Percentiles rank a stretch among this genome's conserved stretches.
These are phyloP conservation scores for Eupelmus urozonus DNA, from an alignment of 2,888 invertebrate species.

Conservation along the genomic window DNA sequence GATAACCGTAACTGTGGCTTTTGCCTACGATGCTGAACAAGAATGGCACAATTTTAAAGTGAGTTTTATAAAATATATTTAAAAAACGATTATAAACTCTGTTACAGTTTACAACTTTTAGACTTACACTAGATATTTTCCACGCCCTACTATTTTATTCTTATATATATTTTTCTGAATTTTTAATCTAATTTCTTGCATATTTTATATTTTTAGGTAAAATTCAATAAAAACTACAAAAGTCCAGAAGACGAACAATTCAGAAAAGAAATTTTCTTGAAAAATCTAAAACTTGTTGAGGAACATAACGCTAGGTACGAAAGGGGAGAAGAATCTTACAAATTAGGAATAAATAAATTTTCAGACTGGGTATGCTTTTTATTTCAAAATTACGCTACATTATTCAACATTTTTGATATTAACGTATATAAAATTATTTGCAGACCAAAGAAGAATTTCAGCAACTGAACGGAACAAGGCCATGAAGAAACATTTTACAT, in stretches of 20 bases:
- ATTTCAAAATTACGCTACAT: neutral
- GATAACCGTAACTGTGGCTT: neutral
- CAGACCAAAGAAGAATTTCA: too few relatives aligned
- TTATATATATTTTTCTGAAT: too few relatives aligned
- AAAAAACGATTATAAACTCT: too few relatives aligned
- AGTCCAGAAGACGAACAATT: neutral
- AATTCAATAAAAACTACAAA: conserved; percentile 11
- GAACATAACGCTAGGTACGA: conserved; percentile 42
- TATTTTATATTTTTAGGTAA: neutral
- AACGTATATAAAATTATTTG: too few relatives aligned
- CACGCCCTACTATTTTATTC: too few relatives aligned
- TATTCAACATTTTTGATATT: neutral
- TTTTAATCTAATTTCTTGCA: too few relatives aligned
- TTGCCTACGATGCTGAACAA: neutral
- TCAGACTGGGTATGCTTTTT: conserved; percentile 15
- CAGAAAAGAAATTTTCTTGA: conserved; percentile 2
- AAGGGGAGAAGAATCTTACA: conserved; percentile 20
- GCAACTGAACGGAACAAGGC: too few relatives aligned
- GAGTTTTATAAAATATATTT: neutral
- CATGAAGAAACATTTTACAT: neutral
- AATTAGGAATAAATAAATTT: conserved; percentile 7
- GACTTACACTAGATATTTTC: too few relatives aligned
- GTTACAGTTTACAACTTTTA: too few relatives aligned
- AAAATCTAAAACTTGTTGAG: conserved; percentile 21
- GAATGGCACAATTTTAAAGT: neutral